Evolutionary conservation across 2,113 vertebrate genomes (phyloP).

Genomic region (Psettodes erumei): DNA sequence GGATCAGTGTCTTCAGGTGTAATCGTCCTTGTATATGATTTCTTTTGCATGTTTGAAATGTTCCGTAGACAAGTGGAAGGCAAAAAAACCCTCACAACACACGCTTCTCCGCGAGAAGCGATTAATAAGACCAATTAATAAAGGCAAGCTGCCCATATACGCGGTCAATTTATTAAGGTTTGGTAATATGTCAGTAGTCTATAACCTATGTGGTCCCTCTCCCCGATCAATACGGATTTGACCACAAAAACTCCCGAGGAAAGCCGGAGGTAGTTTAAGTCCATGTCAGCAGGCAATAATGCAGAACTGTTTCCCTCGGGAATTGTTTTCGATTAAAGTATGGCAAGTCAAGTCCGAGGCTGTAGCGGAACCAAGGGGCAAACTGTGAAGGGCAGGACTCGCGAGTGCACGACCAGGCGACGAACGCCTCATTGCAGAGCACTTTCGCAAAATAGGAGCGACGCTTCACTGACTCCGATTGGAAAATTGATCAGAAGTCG

Average conservation of each 20-base stretch:
- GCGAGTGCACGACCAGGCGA: slow-evolving; percentile 8
- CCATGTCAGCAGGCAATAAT: neutral
- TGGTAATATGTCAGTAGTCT: neutral
- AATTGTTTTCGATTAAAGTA: neutral
- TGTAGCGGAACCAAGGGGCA: slow-evolving; percentile 5
- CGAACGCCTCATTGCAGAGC: slow-evolving; percentile 38
- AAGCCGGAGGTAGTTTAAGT: neutral
- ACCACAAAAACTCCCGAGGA: slow-evolving; percentile 13
- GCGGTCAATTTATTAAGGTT: neutral
- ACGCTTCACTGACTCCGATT: slow-evolving; percentile 27
- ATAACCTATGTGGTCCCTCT: neutral
- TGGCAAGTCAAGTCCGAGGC: neutral
- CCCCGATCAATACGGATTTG: neutral
- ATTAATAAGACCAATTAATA: neutral
- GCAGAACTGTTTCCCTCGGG: neutral
- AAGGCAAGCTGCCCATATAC: too few relatives aligned
- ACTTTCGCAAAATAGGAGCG: slow-evolving; percentile 14
- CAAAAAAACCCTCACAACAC: slow-evolving; percentile 15
- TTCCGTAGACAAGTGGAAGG: neutral
- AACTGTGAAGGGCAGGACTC: slow-evolving; percentile 18
- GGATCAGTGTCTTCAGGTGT: slow-evolving; percentile 27
- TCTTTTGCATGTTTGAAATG: neutral
- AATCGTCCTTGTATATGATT: too few relatives aligned
- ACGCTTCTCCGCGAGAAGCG: neutral
- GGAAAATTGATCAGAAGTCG: slow-evolving; percentile 62